Percentiles rank a stretch among this genome's conserved stretches.
Evolutionary conservation across 2,797 vertebrate species (phyloP).

Genomic region (Miichthys miiuy): DNA sequence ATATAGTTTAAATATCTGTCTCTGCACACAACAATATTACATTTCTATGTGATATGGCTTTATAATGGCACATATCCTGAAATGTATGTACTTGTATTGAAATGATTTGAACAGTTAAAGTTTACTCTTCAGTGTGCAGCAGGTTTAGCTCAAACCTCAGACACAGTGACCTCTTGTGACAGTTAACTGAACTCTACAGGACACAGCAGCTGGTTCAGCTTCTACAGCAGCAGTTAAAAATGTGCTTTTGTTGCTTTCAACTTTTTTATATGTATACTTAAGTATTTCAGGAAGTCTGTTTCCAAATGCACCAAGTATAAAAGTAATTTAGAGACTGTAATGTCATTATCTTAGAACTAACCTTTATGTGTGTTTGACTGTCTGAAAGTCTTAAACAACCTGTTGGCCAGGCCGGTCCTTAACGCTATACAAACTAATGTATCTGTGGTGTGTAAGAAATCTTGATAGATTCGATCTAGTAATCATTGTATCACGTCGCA

Average conservation of each 20-base stretch:
- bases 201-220: background rate
- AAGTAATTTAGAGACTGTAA: background rate
- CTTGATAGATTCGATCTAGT: slow-evolving; percentile 30
- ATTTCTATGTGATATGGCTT: background rate
- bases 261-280: background rate
- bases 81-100: background rate
- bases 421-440: slow-evolving; percentile 14
- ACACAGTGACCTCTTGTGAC: slow-evolving; percentile 44
- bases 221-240: background rate
- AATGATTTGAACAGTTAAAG: background rate
- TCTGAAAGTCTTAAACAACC: background rate
- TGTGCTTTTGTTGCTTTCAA: background rate
- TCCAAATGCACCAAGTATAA: background rate
- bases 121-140: background rate
- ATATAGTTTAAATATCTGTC: background rate
- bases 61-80: background rate
- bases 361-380: background rate
- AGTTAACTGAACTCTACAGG: slow-evolving; percentile 16
- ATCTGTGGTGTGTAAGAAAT: slow-evolving; percentile 22
- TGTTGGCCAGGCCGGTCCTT: background rate
- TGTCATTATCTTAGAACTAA: background rate
- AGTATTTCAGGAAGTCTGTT: background rate
- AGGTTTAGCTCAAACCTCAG: slow-evolving; percentile 5
- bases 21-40: background rate
- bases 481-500: slow-evolving; percentile 32